Percentiles rank a stretch among this genome's conserved stretches.
These are phyloP conservation scores for Mimachlamys varia DNA, from an alignment of 2,888 invertebrate genomes.

Conservation along the genomic window DNA sequence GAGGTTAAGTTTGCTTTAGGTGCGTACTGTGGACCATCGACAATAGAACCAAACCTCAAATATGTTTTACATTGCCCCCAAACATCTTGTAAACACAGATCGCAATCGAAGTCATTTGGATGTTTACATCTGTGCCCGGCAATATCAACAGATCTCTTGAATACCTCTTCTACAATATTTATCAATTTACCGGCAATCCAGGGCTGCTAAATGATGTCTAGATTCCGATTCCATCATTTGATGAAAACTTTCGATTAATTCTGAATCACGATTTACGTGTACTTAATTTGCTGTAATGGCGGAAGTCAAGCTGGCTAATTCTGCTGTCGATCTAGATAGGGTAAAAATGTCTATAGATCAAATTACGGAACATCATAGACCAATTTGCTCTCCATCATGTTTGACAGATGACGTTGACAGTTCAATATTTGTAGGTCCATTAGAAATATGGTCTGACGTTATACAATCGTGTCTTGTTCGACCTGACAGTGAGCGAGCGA, in stretches of 20 bases:
- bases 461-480: background rate
- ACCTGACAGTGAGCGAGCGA: background rate
- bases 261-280: constrained; percentile 8
- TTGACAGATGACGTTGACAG: background rate
- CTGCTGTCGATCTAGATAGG: background rate
- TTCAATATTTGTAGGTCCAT: background rate
- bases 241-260: constrained; percentile 31
- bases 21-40: background rate
- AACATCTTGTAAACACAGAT: background rate
- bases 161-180: background rate
- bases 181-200: background rate
- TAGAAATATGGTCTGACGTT: background rate
- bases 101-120: background rate
- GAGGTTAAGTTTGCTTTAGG: background rate
- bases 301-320: background rate
- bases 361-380: background rate
- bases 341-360: constrained; percentile 17
- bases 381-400: background rate
- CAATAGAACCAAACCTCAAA: constrained; percentile 7
- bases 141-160: background rate
- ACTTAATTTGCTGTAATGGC: constrained; percentile 11
- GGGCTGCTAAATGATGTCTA: background rate
- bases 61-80: background rate
- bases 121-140: background rate
- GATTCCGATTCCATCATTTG: background rate